Evolutionary conservation across 1,140 invertebrate species (phyloP).

Genomic region (Mycetomoellerius zeteki): DNA sequence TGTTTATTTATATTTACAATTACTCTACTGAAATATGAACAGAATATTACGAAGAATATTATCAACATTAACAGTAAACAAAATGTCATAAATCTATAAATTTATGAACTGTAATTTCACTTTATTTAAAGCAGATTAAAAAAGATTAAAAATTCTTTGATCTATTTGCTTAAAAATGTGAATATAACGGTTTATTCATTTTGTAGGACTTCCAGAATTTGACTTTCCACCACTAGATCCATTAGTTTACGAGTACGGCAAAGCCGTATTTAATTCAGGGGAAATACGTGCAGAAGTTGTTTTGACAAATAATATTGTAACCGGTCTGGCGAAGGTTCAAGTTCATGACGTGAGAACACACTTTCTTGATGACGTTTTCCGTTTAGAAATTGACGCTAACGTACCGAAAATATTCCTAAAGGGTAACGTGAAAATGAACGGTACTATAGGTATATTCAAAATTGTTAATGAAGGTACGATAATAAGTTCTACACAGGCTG

Average conservation of each 20-base stretch:
- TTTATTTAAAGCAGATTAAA: not conserved
- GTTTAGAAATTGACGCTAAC: not conserved
- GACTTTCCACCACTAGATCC: not conserved
- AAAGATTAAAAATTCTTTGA: not conserved
- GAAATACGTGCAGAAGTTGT: not conserved
- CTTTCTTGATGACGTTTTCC: constrained; percentile 1
- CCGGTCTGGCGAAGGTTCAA: not conserved
- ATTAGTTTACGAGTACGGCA: not conserved
- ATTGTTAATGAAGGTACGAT: not conserved
- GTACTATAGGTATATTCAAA: not conserved
- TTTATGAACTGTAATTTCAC: not conserved
- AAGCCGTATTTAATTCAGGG: not conserved
- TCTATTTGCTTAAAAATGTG: not conserved
- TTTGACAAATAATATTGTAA: not conserved
- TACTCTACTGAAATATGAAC: not conserved
- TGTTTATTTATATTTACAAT: not conserved
- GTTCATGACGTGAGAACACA: not conserved
- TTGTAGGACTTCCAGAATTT: constrained; percentile 19
- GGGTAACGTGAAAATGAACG: not conserved
- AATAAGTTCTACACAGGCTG: not conserved
- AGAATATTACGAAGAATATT: not conserved
- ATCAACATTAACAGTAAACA: not conserved
- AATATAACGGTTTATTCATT: not conserved
- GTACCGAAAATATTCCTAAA: not conserved
- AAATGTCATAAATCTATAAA: not conserved